A percentile compares a stretch with the other conserved stretches of the same genome.
phyloP scores from a whole-genome alignment of 2,113 vertebrate species.

The Heterotilapia buettikoferi region DNA sequence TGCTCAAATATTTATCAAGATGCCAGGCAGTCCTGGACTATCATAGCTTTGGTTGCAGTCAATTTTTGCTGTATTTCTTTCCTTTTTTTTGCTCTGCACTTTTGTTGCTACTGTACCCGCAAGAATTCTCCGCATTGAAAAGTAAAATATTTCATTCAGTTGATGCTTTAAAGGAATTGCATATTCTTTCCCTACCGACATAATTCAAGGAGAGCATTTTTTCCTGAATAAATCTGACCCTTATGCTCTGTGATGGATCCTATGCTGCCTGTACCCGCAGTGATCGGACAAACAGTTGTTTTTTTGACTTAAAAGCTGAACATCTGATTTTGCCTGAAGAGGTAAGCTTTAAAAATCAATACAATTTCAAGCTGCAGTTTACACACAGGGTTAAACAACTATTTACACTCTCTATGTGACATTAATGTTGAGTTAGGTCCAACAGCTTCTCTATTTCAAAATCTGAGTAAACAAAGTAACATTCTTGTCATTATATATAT shows the following conservation, averaged over 20 bases:
- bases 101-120: not conserved
- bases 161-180: not conserved
- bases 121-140: not conserved
- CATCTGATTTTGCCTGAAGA: not conserved
- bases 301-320: not conserved
- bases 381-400: not conserved
- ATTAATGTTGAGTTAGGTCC: not conserved
- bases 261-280: not conserved
- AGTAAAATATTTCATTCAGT: not conserved
- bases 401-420: not conserved
- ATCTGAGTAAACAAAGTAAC: not conserved
- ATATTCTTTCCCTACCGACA: not conserved
- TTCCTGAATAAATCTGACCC: not conserved
- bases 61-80: slow-evolving; percentile 11
- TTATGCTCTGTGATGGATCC: not conserved
- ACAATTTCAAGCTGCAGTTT: not conserved
- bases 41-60: slow-evolving; percentile 13
- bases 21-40: slow-evolving; percentile 4
- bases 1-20: not conserved
- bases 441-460: not conserved
- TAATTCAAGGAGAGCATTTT: not conserved
- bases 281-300: not conserved
- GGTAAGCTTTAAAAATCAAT: not conserved
- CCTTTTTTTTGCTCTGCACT: not conserved
- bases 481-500: not conserved